Evolutionary conservation across 2,888 invertebrate species (phyloP), one percentile per base, ranked within the genome.

Genomic region (Lepas anatifera): DNA sequence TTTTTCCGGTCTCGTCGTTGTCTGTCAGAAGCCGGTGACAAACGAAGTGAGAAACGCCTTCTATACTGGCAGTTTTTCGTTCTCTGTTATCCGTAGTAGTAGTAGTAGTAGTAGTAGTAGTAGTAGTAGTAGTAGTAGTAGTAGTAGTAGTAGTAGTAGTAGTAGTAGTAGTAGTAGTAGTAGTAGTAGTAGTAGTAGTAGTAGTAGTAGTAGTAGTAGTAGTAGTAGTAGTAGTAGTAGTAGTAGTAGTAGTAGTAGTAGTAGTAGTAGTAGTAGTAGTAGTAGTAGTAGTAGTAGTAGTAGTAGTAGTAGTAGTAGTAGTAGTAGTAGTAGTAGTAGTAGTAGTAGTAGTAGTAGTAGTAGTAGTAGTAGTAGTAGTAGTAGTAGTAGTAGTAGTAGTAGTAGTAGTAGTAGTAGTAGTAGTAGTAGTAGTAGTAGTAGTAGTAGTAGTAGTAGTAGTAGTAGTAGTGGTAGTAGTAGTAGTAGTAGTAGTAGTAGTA

Each of bases 401-500:
- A 68, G 68, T 68, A 18, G 8, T 68, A 29, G 48, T 48, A 25
- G 50, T 68, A 35, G 29, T 68, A 27, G 7, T 48, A 18, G 29
- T 68, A 18, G 48, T 48, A 29, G 37, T 48, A 18, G 48, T 68
- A 27, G 7, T 68, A 18, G 48, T 68, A 18, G 29, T 68, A 27
- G 48, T 68, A 27, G 48, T 68, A 48, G 48, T 68, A 27, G 48
- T 68, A 48, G 68, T 68, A 41, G 68, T 68, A 41, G 68, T 68
- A 41, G 41, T 68, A 41, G 68, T 68, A 27, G 48, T 68, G 27
- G 68, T 68, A 27, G 48, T 68, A 27, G 48, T 68, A 27, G 41
- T 68, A 68, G 68, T 41, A 11, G 41, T 68, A 41, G 41, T 68
- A 41, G 68, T 41, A 41, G 68, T 68, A 41, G 68, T 68, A 48